Percentiles rank a stretch among this genome's conserved stretches.
These are phyloP conservation scores for Masnerella sp. DNA, from an alignment of 2,888 invertebrate species.

Conservation along the genomic window DNA sequence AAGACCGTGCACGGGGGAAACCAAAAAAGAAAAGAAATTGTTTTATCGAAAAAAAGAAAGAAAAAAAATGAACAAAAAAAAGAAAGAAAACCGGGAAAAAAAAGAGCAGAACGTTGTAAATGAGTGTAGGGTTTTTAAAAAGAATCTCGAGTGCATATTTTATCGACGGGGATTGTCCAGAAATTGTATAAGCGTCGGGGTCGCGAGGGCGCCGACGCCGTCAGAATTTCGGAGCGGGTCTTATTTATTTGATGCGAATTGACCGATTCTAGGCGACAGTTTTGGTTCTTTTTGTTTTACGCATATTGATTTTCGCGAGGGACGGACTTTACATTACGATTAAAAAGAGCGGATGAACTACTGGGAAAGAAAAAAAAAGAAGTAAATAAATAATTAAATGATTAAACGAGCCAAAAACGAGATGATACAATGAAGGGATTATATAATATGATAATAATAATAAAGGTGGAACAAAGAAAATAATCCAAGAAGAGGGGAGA, in stretches of 20 bases:
- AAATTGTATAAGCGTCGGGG: neutral
- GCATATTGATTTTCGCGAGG: constrained; percentile 41
- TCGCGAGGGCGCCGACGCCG: too few relatives aligned
- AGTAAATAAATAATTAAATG: neutral
- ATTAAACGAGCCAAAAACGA: constrained; percentile 17
- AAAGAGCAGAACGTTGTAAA: constrained; percentile 9
- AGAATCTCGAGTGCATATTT: constrained; percentile 49
- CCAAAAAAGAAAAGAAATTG: too few relatives aligned
- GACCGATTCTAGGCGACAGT: constrained; percentile 26
- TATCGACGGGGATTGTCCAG: neutral
- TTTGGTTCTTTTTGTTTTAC: constrained; percentile 50
- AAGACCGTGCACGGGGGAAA: too few relatives aligned
- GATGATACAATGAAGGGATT: neutral
- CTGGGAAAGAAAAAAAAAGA: constrained; percentile 1
- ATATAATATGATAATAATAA: constrained; percentile 4
- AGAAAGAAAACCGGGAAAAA: constrained; percentile 1
- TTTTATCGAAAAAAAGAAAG: neutral
- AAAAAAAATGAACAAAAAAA: constrained; percentile 7
- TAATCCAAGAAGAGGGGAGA: constrained; percentile 7
- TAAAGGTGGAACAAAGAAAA: constrained; percentile 19
- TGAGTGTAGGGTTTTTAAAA: constrained; percentile 33
- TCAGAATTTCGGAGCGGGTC: constrained; percentile 12
- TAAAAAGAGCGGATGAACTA: too few relatives aligned
- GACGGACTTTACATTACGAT: too few relatives aligned
- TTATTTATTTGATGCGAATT: constrained; percentile 49